Evolutionary conservation across 2,888 invertebrate genomes (phyloP), one percentile per base, ranked within the genome.

Genomic region (Sylvicola fuscatus): DNA sequence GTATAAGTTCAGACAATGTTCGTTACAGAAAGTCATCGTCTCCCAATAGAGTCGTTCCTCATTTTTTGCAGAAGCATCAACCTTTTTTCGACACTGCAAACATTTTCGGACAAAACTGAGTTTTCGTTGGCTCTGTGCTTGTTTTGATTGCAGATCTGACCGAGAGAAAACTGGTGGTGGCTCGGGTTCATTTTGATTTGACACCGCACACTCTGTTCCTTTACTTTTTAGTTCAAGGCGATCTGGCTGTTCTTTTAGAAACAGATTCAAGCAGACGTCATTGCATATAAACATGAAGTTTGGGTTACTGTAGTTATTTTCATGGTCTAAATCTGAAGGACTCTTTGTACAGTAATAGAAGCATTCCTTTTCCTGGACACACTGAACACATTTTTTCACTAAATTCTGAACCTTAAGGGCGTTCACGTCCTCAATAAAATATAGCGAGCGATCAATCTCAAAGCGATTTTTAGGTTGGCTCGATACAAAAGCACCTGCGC

Each of bases 21-120:
- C 87, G 42, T 82, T 79, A 51, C 92, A 92, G 53, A 84, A 92
- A 53, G 90, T 87, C 78, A 89, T 81, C 0, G 87, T 84, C 57
- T 90, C 87, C 92, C 90, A 92, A 0, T 76, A 72, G 1, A 83
- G 59, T 29, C 29, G 16, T 30, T 17, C 13, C 12, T 6, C 15
- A 33, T 48, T 1, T n/a, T n/a, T n/a, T n/a, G n/a, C n/a, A n/a
- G n/a, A n/a, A 21, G 4, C 8, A 21, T 21, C 21, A 21, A 69
- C 56, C 17, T 64, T 48, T 27, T 62, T 49, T 3, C 50, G 47
- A 49, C 79, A 79, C 38, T 69, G 65, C 1, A 56, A 56, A 46
- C 73, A 73, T 13, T 60, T 60, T 1, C 73, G 58, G 1, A 62
- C 43, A 45, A 72, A 70, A 27, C 68, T 67, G 1, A 64, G 54